Evolutionary conservation across 2,797 vertebrate genomes (phyloP).

Genomic region (Hypotaenidia philippensis): DNA sequence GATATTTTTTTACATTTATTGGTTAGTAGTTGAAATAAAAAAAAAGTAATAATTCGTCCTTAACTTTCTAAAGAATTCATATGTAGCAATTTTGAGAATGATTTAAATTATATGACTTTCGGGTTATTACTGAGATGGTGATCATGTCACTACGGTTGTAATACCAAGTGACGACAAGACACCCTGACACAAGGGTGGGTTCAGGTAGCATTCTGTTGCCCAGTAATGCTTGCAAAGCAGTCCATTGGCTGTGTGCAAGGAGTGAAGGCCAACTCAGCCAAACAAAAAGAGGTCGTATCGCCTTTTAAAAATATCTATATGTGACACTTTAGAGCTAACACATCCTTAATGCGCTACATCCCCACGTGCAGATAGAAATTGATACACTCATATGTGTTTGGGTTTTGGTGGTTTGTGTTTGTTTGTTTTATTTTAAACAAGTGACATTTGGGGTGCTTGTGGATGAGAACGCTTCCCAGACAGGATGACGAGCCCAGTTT

Average conservation of each 20-base stretch:
- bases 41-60: constrained; percentile 32
- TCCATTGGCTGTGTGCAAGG: neutral
- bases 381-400: neutral
- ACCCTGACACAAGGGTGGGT: neutral
- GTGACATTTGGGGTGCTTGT: neutral
- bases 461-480: neutral
- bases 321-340: neutral
- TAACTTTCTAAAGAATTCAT: constrained; percentile 59
- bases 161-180: neutral
- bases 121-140: neutral
- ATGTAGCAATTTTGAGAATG: neutral
- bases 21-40: constrained; percentile 69
- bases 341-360: neutral
- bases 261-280: neutral
- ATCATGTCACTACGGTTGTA: neutral
- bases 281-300: neutral
- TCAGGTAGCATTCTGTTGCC: neutral
- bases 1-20: constrained; percentile 67
- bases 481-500: neutral
- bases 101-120: neutral
- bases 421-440: neutral
- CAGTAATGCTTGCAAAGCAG: neutral
- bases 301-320: neutral
- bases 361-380: neutral
- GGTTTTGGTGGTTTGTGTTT: neutral